Evolutionary conservation across 2,888 invertebrate species (phyloP).

Genomic region (Trachelus tabidus): DNA sequence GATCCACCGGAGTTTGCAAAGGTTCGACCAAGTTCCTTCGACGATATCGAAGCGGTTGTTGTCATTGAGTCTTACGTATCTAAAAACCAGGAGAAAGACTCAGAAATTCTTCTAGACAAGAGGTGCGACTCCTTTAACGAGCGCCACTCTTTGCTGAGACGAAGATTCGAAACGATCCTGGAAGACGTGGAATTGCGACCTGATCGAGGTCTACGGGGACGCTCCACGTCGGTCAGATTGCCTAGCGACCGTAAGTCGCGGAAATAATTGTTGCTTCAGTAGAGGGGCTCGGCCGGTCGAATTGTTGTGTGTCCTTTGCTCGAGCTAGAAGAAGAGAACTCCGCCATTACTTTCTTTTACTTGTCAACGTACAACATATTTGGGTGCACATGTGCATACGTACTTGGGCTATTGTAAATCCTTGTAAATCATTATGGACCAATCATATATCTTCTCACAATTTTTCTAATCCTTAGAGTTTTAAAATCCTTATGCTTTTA

Average conservation of each 20-base stretch:
- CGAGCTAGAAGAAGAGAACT: not conserved
- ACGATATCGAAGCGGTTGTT: not conserved
- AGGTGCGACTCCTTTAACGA: conserved; percentile 16
- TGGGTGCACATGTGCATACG: not conserved
- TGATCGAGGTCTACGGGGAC: conserved; percentile 13
- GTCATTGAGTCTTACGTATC: not conserved
- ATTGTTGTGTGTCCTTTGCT: not conserved
- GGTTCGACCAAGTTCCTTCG: too few relatives aligned
- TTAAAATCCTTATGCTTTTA: not conserved
- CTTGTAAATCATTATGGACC: not conserved
- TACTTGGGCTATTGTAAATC: not conserved
- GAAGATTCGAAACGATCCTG: conserved; percentile 51
- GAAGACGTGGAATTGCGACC: conserved; percentile 49
- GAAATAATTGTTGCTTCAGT: conserved; percentile 20
- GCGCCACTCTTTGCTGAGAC: conserved; percentile 49
- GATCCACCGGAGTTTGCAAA: too few relatives aligned
- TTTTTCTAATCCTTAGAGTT: not conserved
- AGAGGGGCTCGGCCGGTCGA: not conserved
- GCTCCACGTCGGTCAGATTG: conserved; percentile 30
- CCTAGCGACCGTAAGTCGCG: conserved; percentile 48
- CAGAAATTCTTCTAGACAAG: conserved; percentile 27
- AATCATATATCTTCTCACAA: not conserved
- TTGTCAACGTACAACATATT: not conserved
- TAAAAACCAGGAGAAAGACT: not conserved
- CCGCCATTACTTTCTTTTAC: not conserved